Evolutionary conservation across 2,888 invertebrate genomes (phyloP).

Genomic region (Iselma pallidipennis): DNA sequence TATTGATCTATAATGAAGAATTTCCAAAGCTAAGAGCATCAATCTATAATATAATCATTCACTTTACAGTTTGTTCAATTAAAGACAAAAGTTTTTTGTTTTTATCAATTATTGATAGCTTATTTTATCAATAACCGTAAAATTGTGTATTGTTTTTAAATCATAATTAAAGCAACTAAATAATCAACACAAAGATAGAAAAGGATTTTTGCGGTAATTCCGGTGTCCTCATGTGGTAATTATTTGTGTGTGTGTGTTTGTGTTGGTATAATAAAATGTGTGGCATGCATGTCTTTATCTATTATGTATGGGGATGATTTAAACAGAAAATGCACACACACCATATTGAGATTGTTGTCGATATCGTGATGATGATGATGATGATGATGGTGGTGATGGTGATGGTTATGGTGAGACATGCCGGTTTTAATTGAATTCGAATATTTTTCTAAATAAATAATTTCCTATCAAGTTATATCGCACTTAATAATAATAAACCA

Average conservation of each 20-base stretch:
- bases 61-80: not conserved
- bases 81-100: not conserved
- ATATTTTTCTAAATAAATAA: not conserved
- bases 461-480: conserved; percentile 22
- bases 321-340: conserved; percentile 12
- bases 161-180: not conserved
- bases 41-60: not conserved
- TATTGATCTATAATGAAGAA: not conserved
- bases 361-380: conserved; percentile 17
- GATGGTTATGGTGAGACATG: conserved; percentile 16
- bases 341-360: conserved; percentile 25
- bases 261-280: not conserved
- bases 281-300: conserved; percentile 1
- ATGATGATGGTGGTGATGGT: not conserved
- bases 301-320: not conserved
- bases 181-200: not conserved
- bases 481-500: conserved; percentile 17
- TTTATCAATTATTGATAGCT: not conserved
- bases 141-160: not conserved
- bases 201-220: not conserved
- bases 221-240: not conserved
- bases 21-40: not conserved
- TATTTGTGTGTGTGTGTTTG: not conserved
- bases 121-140: not conserved
- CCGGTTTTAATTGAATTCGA: conserved; percentile 6